phyloP scores from a whole-genome alignment of 1,140 invertebrate genomes.

The Zaprionus nigranus region DNA sequence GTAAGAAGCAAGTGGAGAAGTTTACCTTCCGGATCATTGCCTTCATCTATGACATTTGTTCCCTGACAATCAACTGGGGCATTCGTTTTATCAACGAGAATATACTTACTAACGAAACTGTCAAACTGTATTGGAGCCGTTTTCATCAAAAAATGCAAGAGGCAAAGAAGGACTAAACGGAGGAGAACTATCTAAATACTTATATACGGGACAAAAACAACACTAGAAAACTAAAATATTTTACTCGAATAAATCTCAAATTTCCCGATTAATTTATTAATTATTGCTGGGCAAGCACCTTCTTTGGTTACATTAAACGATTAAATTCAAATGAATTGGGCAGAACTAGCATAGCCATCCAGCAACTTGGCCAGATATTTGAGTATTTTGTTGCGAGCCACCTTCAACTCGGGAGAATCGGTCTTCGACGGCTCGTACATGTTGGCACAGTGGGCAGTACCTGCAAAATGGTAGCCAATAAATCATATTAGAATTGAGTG shows the following conservation, averaged over 20 bases:
- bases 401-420: slow-evolving; percentile 87
- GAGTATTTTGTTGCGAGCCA: slow-evolving; percentile 87
- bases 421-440: slow-evolving; percentile 89
- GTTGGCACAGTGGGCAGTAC: slow-evolving; percentile 92
- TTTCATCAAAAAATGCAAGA: slow-evolving; percentile 76
- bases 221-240: slow-evolving; percentile 3
- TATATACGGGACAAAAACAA: slow-evolving; percentile 5
- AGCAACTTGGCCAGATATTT: slow-evolving; percentile 85
- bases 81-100: slow-evolving; percentile 60
- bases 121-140: slow-evolving; percentile 71
- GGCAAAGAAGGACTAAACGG: slow-evolving; percentile 66
- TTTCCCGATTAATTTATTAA: slow-evolving; percentile 17
- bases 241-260: slow-evolving; percentile 38
- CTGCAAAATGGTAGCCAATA: slow-evolving; percentile 84
- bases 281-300: neutral
- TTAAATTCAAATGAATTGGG: slow-evolving; percentile 35
- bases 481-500: slow-evolving; percentile 26
- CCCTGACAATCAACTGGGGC: slow-evolving; percentile 50
- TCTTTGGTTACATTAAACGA: slow-evolving; percentile 2
- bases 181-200: slow-evolving; percentile 2
- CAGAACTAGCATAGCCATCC: slow-evolving; percentile 44
- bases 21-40: slow-evolving; percentile 68
- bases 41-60: slow-evolving; percentile 65
- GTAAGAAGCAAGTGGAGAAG: slow-evolving; percentile 70
- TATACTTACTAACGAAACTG: slow-evolving; percentile 56